Conservation (phyloP, 2,797 vertebrate species). For the Sylvia borin region DNA sequence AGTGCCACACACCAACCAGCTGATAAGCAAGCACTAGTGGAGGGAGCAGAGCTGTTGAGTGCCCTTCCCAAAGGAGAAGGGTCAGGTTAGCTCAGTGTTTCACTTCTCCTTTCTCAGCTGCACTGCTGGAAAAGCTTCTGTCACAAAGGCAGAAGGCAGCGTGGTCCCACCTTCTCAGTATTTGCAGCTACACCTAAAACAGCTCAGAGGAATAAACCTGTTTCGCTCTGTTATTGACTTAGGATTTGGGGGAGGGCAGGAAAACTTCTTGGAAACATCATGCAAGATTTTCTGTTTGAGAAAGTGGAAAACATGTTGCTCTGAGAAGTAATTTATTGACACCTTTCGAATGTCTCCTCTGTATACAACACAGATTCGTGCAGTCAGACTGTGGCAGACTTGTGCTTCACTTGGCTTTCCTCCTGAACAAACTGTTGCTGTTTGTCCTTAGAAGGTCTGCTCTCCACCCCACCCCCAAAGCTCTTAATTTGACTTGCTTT, state of each 20-base stretch:
- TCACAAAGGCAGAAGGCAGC: neutral
- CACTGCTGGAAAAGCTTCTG: neutral
- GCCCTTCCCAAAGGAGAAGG: neutral
- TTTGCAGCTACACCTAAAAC: conserved; percentile 14
- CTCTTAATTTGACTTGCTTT: conserved; percentile 34
- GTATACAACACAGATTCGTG: conserved; percentile 58
- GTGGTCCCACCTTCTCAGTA: neutral
- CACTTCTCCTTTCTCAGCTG: neutral
- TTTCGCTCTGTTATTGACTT: conserved; percentile 21
- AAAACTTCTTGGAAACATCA: conserved; percentile 49
- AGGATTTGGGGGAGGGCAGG: neutral
- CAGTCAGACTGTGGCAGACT: conserved; percentile 62
- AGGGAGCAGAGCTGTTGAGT: neutral
- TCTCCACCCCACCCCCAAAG: conserved; percentile 25
- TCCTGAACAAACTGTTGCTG: conserved; percentile 65
- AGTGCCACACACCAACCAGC: neutral
- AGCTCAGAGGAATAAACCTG: neutral
- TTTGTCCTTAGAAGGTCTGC: conserved; percentile 69
- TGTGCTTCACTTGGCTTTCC: conserved; percentile 59
- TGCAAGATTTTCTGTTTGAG: conserved; percentile 67
- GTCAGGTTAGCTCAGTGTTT: neutral
- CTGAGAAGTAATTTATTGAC: conserved; percentile 68
- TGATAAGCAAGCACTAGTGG: neutral
- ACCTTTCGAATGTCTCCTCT: conserved; percentile 73
- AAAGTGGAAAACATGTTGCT: conserved; percentile 68